Base-by-base conservation (phyloP, 37 sponge, comb jelly and placozoan species). In the Hexactinellida sp. region DNA sequence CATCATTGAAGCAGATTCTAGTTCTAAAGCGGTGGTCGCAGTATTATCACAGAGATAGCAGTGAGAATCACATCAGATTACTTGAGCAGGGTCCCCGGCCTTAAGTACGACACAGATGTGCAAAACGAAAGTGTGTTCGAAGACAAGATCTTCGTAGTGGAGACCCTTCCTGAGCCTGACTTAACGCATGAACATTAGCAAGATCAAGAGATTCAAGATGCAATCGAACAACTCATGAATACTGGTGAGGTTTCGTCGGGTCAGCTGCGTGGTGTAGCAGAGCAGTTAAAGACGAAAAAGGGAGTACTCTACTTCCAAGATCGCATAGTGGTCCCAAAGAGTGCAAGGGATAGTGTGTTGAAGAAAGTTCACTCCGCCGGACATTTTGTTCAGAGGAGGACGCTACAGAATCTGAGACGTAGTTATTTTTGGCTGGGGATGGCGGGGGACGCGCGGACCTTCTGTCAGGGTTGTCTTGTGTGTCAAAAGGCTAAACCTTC, bases 1-100 rank as follows among this genome's bases (percentile, higher is more conserved):
- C 36, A 82, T 84, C 36, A 37, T 90, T 28, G 83, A 84, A 9
- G 87, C 87, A 0, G 87, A 89, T 87, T 89, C 92, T 0, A 87
- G 92, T 76, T 63, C 63, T 21, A 41, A 10, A n/a, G 92, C 89
- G 24, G 54, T 38, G 5, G 34, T 3, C 34, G 76, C 76, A n/a
- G 76, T 63, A 28, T 63, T 63, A n/a, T 63, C 76, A 7, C 25
- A 63, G 34, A 63, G 76, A 23, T 5, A 63, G 5, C 52, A 19
- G 54, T 24, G 13, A 85, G 19, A 21, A 3, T 1, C 25, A 28
- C 5, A 38, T 24, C 87, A 21, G 82, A 87, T 87, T 82, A 82
- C 10, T 37, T 87, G 16, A 34, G 36, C 38, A 38, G 54, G 25
- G 41, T 34, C 34, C 54, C 19, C 21, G 30, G 13, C 76, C 76